phyloP scores from a whole-genome alignment of 1,140 invertebrate species.

The Penaeus vannamei region DNA sequence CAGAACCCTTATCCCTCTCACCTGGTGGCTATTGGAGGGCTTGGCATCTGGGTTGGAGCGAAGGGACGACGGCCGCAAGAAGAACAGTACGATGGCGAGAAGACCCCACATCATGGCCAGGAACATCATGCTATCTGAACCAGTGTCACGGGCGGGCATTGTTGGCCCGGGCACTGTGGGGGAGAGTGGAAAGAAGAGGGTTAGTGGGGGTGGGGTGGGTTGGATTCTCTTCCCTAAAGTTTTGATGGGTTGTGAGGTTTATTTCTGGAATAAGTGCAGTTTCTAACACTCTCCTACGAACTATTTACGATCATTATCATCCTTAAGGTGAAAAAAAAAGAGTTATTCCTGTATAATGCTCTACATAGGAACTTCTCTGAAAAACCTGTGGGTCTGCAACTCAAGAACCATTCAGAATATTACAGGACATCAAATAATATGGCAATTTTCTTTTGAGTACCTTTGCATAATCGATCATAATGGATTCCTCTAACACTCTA shows the following conservation, averaged over 20 bases:
- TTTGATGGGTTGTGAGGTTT: not conserved
- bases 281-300: too few relatives aligned
- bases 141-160: slow-evolving; percentile 67
- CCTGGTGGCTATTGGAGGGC: slow-evolving; percentile 67
- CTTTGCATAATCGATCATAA: too few relatives aligned
- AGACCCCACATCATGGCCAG: slow-evolving; percentile 74
- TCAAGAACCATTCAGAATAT: too few relatives aligned
- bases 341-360: too few relatives aligned
- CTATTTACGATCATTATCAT: too few relatives aligned
- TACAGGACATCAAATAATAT: too few relatives aligned
- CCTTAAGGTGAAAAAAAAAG: too few relatives aligned
- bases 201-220: not conserved
- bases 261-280: too few relatives aligned
- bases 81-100: slow-evolving; percentile 74
- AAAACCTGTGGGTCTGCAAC: too few relatives aligned
- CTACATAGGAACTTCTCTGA: too few relatives aligned
- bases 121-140: slow-evolving; percentile 72
- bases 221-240: not conserved
- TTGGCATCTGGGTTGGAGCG: slow-evolving; percentile 71
- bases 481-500: too few relatives aligned
- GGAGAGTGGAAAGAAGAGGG: slow-evolving; percentile 24
- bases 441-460: too few relatives aligned
- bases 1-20: not conserved
- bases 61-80: slow-evolving; percentile 74
- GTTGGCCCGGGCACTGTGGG: slow-evolving; percentile 73